These are phyloP conservation scores for Tinea semifulvella DNA, from an alignment of 2,888 invertebrate species.

Conservation along the genomic window DNA sequence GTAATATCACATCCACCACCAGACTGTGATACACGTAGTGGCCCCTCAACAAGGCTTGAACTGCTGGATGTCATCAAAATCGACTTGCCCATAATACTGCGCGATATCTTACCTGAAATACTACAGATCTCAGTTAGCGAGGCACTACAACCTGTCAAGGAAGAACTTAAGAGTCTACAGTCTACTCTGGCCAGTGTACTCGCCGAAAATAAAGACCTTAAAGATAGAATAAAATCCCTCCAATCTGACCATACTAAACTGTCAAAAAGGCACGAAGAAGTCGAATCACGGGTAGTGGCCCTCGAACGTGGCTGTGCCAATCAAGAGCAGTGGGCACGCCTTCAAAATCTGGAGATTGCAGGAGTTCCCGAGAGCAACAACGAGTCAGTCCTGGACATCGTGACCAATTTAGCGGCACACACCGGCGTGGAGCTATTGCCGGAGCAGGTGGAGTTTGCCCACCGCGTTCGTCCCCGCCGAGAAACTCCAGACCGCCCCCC, in stretches of 20 bases:
- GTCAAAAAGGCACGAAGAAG: neutral
- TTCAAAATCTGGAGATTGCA: constrained; percentile 18
- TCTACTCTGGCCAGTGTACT: neutral
- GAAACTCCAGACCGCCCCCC: neutral
- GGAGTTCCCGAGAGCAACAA: constrained; percentile 16
- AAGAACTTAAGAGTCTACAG: neutral
- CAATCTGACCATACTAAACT: neutral
- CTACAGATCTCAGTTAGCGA: too few species aligned
- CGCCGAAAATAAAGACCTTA: neutral
- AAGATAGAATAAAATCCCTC: neutral
- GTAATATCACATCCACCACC: neutral
- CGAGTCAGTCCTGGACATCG: constrained; percentile 15
- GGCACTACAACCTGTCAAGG: neutral
- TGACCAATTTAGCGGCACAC: constrained; percentile 12
- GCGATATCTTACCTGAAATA: neutral
- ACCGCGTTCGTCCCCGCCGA: constrained; percentile 16
- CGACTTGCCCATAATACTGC: neutral
- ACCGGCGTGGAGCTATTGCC: constrained; percentile 15
- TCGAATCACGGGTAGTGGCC: neutral
- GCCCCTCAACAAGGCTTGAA: neutral
- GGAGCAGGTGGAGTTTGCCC: constrained; percentile 17
- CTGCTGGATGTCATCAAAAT: neutral
- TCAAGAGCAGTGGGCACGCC: constrained; percentile 17
- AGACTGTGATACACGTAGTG: neutral
- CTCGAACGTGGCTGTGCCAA: neutral